A percentile compares a stretch with the other conserved stretches of the same genome.
phyloP scores from a whole-genome alignment of 2,888 invertebrate genomes.

The Scaptomyza parva region DNA sequence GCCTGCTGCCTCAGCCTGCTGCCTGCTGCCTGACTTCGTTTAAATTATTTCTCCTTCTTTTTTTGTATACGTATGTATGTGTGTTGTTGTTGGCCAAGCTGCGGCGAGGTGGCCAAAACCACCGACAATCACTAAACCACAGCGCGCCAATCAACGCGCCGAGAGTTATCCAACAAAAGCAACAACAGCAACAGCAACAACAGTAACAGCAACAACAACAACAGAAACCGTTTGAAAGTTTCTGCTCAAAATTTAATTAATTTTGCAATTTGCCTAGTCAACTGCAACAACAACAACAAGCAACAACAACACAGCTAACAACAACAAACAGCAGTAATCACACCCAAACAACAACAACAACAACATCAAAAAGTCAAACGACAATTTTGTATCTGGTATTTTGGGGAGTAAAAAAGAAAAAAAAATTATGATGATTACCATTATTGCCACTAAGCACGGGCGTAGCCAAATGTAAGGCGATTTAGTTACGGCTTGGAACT shows the following conservation, averaged over 20 bases:
- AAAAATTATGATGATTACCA: conserved; percentile 70
- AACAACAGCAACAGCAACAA: conserved; percentile 28
- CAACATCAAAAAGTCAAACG: conserved; percentile 19
- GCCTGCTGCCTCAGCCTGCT: conserved; percentile 4
- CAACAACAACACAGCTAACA: conserved; percentile 18
- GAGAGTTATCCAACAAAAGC: conserved; percentile 64
- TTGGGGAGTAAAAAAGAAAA: conserved; percentile 48
- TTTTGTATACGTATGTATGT: conserved; percentile 9
- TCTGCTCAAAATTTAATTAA: conserved; percentile 79
- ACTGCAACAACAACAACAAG: conserved; percentile 31
- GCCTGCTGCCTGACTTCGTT: conserved; percentile 17
- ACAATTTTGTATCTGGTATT: conserved; percentile 63
- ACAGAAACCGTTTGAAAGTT: conserved; percentile 67
- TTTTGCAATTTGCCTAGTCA: conserved; percentile 75
- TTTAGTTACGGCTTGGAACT: conserved; percentile 57
- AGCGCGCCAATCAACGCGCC: conserved; percentile 72
- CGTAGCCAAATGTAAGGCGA: conserved; percentile 76
- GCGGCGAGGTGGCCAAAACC: conserved; percentile 18
- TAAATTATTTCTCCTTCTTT: conserved; percentile 33
- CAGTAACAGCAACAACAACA: too few species aligned
- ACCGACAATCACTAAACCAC: conserved; percentile 64
- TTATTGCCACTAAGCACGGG: conserved; percentile 71
- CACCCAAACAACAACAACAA: conserved; percentile 24
- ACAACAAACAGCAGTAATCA: too few species aligned
- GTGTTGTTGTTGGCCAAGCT: conserved; percentile 18